Percentiles rank a stretch among this genome's conserved stretches.
phyloP scores from a whole-genome alignment of 2,888 invertebrate species.

The Sphecodes monilicornis region DNA sequence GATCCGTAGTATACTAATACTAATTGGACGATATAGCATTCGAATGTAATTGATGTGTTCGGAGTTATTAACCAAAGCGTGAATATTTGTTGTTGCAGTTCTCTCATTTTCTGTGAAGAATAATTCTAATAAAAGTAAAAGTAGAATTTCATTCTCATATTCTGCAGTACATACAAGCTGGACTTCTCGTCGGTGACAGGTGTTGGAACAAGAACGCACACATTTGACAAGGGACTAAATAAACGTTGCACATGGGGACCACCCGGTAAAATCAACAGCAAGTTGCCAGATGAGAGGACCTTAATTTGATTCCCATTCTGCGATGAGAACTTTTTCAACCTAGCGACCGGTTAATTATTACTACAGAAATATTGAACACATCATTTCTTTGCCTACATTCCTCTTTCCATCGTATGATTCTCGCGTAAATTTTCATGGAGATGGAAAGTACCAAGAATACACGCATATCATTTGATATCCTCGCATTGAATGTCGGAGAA shows the following conservation, averaged over 20 bases:
- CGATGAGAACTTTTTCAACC: constrained; percentile 30
- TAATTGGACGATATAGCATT: too few relatives aligned
- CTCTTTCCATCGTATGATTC: not conserved
- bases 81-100: not conserved
- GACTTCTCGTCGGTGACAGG: constrained; percentile 33
- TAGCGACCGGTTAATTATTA: constrained; percentile 44
- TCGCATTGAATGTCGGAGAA: not conserved
- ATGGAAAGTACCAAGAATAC: not conserved
- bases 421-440: constrained; percentile 11
- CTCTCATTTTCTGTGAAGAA: not conserved
- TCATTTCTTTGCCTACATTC: not conserved
- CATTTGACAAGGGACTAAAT: constrained; percentile 62
- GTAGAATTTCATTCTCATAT: not conserved
- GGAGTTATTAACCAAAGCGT: too few relatives aligned
- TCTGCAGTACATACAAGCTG: not conserved
- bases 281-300: constrained; percentile 34
- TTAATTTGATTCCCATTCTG: constrained; percentile 65
- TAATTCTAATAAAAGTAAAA: not conserved
- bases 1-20: too few relatives aligned
- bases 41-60: not conserved
- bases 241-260: constrained; percentile 51
- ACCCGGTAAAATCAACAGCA: constrained; percentile 71
- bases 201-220: constrained; percentile 38
- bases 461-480: not conserved
- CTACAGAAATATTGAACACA: constrained; percentile 11